phyloP scores from a whole-genome alignment of 2,797 vertebrate genomes.

The Sebastes vulpes region DNA sequence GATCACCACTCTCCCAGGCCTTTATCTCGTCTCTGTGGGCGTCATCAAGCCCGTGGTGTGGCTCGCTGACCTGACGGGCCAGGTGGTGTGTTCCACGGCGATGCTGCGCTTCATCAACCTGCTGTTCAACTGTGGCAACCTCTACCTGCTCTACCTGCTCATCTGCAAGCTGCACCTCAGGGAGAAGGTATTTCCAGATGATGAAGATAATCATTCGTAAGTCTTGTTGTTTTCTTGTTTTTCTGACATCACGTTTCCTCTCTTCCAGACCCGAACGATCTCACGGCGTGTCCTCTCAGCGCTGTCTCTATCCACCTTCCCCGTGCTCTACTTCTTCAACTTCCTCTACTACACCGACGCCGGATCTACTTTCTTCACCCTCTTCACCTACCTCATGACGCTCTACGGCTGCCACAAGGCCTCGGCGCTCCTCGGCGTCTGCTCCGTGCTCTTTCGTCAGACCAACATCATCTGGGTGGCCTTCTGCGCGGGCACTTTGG shows the following conservation, averaged over 20 bases:
- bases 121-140: constrained; percentile 94
- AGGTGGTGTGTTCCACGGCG: constrained; percentile 90
- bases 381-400: constrained; percentile 97
- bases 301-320: constrained; percentile 91
- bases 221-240: background rate
- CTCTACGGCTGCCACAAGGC: constrained; percentile 94
- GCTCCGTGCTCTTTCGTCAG: constrained; percentile 95
- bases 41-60: constrained; percentile 91
- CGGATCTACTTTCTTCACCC: constrained; percentile 95
- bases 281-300: constrained; percentile 90
- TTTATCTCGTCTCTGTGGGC: constrained; percentile 94
- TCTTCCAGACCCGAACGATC: constrained; percentile 86
- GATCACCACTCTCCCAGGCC: constrained; percentile 96
- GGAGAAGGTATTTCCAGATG: constrained; percentile 88
- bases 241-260: background rate
- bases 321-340: constrained; percentile 97
- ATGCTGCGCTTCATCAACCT: constrained; percentile 97
- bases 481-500: constrained; percentile 92
- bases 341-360: constrained; percentile 98
- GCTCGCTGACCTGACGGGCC: constrained; percentile 89
- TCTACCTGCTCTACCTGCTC: constrained; percentile 93
- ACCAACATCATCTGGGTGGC: constrained; percentile 96
- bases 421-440: constrained; percentile 91
- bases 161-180: constrained; percentile 89
- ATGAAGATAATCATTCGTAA: rapidly evolving